These are phyloP conservation scores for Archegozetes longisetosus DNA, from an alignment of 1,140 invertebrate species.

Conservation along the genomic window DNA sequence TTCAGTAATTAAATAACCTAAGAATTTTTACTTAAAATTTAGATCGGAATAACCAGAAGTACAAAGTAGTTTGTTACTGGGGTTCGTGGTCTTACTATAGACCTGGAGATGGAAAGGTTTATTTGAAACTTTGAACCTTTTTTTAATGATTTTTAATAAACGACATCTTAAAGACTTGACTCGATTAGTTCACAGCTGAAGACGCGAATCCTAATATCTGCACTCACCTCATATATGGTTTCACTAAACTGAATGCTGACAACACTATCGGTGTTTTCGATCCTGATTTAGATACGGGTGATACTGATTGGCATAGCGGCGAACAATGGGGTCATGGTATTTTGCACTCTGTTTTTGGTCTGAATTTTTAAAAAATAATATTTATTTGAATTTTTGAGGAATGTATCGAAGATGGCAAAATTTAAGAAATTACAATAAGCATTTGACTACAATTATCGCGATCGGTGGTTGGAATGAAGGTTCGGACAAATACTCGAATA, in stretches of 20 bases:
- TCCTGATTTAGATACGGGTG: conserved; percentile 7
- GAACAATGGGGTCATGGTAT: conserved; percentile 7
- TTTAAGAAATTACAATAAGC: conserved; percentile 2
- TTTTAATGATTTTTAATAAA: no score
- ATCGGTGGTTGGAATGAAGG: conserved; percentile 62
- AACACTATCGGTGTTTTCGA: conserved; percentile 5
- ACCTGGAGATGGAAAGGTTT: background rate
- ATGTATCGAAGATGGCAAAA: background rate
- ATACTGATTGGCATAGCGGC: conserved; percentile 8
- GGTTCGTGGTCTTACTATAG: background rate
- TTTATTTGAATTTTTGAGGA: background rate
- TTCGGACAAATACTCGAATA: conserved; percentile 44
- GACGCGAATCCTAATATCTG: conserved; percentile 85
- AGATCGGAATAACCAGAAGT: background rate
- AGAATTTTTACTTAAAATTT: no score
- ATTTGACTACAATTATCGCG: conserved; percentile 34
- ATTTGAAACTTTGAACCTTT: no score
- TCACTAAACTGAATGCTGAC: conserved; percentile 54
- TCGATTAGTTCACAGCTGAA: conserved; percentile 80
- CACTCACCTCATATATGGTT: conserved; percentile 87
- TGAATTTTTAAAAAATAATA: background rate
- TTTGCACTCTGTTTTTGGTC: background rate
- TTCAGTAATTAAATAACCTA: no score
- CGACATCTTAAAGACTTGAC: no score
- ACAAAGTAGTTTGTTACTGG: background rate